These are phyloP conservation scores for Chlorops oryzae DNA, from an alignment of 1,140 invertebrate species.

Conservation along the genomic window DNA sequence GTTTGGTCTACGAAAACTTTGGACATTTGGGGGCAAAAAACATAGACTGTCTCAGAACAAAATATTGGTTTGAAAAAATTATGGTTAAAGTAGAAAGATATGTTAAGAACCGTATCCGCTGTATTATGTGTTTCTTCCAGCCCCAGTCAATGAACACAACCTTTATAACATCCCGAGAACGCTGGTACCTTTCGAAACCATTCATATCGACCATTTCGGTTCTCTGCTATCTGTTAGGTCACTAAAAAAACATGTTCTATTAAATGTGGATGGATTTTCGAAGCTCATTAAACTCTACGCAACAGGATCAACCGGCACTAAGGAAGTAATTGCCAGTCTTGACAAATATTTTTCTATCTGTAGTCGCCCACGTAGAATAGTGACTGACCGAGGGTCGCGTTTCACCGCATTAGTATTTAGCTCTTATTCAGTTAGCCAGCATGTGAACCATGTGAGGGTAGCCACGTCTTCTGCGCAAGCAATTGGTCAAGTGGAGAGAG, in stretches of 20 bases:
- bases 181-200: neutral
- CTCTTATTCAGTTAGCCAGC: neutral
- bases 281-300: neutral
- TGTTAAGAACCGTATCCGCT: too few species aligned
- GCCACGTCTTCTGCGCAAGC: neutral
- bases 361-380: slow-evolving; percentile 5
- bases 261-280: neutral
- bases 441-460: neutral
- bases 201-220: neutral
- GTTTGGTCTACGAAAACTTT: too few species aligned
- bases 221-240: neutral
- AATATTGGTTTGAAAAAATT: slow-evolving; percentile 27
- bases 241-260: slow-evolving; percentile 6
- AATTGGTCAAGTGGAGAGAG: slow-evolving; percentile 6
- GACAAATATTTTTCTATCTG: slow-evolving; percentile 7
- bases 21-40: too few species aligned
- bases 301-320: slow-evolving; percentile 11
- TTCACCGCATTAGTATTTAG: neutral
- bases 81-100: slow-evolving; percentile 19
- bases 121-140: too few species aligned
- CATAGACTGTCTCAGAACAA: slow-evolving; percentile 10
- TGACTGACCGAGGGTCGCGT: neutral
- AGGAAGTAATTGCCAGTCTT: slow-evolving; percentile 22
- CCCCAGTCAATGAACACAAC: too few species aligned
- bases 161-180: neutral